Evolutionary conservation across 2,888 invertebrate species (phyloP), one percentile per base, ranked within the genome.

Genomic region (Cryptocephalus primarius): DNA sequence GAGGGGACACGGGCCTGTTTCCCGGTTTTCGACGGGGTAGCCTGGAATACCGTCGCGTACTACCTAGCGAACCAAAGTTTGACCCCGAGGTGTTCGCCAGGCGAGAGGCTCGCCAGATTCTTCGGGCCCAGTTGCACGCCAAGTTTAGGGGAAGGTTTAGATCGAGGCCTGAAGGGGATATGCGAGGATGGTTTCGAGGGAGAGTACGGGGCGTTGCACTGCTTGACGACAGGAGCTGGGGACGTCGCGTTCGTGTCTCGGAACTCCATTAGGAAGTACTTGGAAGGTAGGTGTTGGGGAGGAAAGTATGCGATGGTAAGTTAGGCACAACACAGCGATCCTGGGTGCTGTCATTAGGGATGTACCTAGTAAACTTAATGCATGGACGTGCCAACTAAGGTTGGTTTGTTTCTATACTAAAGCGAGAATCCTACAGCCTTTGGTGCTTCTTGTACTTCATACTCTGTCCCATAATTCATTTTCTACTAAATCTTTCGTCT

Each of bases 1-100:
- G 72, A 73, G 66, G 85, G 84, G 9, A 81, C 81, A 53, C 78
- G 79, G 39, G 87, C 86, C 0, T 88, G 88, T 59, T 85, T 93
- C 65, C 85, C 92, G 1, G 79, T 77, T n/a, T 86, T 80, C 60
- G 84, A 85, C 53, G 85, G 88, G 8, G 71, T 82, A 8, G 82
- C 84, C 9, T 79, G 81, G 77, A 75, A 80, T 55, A 75, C 83
- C 0, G 76, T 79, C 0, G 68, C 67, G 50, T 72, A 66, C 62
- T 73, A 67, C 12, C 73, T 70, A 55, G 67, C 52, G 53, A 70
- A 60, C 63, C 69, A 60, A 42, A 52, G 57, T 9, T 47, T 69
- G 14, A 49, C 68, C n/a, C 51, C 58, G 42, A 59, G 72, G 53
- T 66, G 73, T 46, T 76, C 78, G 40, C 66, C 66, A 44, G 54